phyloP scores from a whole-genome alignment of 2,888 invertebrate genomes.

The Drosophila percnosoma region DNA sequence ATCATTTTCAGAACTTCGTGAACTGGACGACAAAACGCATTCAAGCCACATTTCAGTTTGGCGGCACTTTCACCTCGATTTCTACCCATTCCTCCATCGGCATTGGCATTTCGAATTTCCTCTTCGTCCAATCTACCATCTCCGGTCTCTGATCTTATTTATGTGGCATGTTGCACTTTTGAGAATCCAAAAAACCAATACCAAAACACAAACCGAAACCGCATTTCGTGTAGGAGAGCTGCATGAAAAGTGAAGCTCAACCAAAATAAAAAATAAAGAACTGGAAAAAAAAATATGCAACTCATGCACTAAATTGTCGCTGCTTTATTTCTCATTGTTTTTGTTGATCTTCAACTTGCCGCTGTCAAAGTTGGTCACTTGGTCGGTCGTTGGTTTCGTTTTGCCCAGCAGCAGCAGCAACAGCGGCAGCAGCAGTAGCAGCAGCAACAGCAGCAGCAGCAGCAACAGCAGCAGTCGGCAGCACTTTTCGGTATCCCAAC shows the following conservation, averaged over 20 bases:
- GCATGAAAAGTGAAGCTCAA: conserved; percentile 54
- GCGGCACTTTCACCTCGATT: conserved; percentile 79
- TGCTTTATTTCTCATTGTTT: conserved; percentile 79
- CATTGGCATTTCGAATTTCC: conserved; percentile 76
- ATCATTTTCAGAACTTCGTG: conserved; percentile 79
- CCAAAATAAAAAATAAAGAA: conserved; percentile 44
- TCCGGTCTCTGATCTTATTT: conserved; percentile 60
- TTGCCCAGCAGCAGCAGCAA: conserved; percentile 6
- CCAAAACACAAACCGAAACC: conserved; percentile 16
- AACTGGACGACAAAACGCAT: conserved; percentile 75
- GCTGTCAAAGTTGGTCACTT: conserved; percentile 79
- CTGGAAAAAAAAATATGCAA: conserved; percentile 68
- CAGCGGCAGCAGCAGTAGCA: background rate
- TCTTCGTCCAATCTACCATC: conserved; percentile 48
- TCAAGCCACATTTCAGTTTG: conserved; percentile 49
- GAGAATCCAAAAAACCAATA: conserved; percentile 25
- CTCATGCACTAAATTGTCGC: conserved; percentile 80
- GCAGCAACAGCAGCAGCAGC: background rate
- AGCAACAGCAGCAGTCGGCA: background rate
- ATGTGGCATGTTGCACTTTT: conserved; percentile 76
- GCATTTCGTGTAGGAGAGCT: conserved; percentile 53
- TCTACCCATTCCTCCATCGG: conserved; percentile 59
- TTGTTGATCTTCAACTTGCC: conserved; percentile 78
- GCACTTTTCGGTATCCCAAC: conserved; percentile 27
- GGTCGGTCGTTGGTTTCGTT: conserved; percentile 58